These are phyloP conservation scores for Melikaiella ostensackeni DNA, from an alignment of 2,888 invertebrate genomes.

Conservation along the genomic window DNA sequence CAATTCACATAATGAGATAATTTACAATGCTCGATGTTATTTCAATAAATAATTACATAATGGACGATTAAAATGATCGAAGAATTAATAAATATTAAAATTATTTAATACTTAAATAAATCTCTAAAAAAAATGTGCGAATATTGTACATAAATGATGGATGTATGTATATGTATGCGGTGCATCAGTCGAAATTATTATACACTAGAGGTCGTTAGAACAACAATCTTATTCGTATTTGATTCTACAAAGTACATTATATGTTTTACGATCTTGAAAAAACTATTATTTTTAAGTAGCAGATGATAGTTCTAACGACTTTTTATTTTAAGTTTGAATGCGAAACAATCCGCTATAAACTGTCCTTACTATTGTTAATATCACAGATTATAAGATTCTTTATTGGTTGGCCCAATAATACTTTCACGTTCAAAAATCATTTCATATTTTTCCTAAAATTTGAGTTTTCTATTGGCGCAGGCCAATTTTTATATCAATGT, in stretches of 20 bases:
- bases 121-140: not conserved
- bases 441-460: no score
- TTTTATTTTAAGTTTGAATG: not conserved
- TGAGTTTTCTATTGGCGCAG: no score
- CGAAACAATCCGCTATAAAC: not conserved
- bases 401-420: not conserved
- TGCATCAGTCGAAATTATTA: not conserved
- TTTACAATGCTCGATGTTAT: not conserved
- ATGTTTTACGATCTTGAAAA: not conserved
- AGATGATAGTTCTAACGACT: not conserved
- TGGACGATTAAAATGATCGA: not conserved
- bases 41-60: constrained; percentile 19
- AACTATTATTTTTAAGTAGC: not conserved
- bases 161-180: not conserved
- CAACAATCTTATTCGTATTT: not conserved
- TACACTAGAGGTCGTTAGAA: not conserved
- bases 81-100: constrained; percentile 15
- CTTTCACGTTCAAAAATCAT: no score
- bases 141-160: not conserved
- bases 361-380: not conserved
- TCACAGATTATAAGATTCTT: not conserved
- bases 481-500: no score
- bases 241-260: not conserved
- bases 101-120: not conserved
- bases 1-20: not conserved